These are phyloP conservation scores for Eriosoma lanigerum DNA, from an alignment of 1,140 invertebrate species.

Conservation along the genomic window DNA sequence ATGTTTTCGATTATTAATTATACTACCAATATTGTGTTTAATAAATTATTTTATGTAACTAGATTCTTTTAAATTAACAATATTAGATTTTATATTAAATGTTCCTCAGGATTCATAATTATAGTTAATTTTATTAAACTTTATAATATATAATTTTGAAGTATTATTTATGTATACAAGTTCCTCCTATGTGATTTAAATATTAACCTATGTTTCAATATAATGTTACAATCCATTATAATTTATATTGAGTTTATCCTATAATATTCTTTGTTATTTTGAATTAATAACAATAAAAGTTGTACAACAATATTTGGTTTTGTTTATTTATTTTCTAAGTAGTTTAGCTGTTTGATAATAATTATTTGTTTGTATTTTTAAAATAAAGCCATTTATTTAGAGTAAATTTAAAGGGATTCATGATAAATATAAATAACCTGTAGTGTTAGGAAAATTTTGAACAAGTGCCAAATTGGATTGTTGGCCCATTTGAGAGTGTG, in stretches of 20 bases:
- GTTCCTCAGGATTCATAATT: neutral
- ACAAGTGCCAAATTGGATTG: neutral
- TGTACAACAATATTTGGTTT: too few relatives aligned
- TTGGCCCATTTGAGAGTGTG: neutral
- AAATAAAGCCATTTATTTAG: too few relatives aligned
- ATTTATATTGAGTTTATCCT: too few relatives aligned
- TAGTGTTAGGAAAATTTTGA: neutral
- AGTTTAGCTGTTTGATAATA: too few relatives aligned
- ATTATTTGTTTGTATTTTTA: too few relatives aligned
- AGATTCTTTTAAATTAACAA: neutral
- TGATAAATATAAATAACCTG: constrained; percentile 11
- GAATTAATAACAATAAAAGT: too few relatives aligned
- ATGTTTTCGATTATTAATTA: neutral
- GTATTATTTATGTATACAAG: constrained; percentile 12
- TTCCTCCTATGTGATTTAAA: constrained; percentile 15
- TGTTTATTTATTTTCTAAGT: too few relatives aligned
- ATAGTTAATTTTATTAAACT: neutral
- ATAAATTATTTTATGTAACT: neutral
- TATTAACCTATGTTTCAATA: neutral
- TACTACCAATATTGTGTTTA: neutral
- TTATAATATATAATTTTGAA: neutral
- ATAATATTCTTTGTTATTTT: too few relatives aligned
- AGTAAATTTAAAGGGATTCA: too few relatives aligned
- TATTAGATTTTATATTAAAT: neutral
- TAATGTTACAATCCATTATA: neutral